These are phyloP conservation scores for Craseonycteris thonglongyai DNA, from an alignment of 2,113 vertebrate species.

Conservation along the genomic window DNA sequence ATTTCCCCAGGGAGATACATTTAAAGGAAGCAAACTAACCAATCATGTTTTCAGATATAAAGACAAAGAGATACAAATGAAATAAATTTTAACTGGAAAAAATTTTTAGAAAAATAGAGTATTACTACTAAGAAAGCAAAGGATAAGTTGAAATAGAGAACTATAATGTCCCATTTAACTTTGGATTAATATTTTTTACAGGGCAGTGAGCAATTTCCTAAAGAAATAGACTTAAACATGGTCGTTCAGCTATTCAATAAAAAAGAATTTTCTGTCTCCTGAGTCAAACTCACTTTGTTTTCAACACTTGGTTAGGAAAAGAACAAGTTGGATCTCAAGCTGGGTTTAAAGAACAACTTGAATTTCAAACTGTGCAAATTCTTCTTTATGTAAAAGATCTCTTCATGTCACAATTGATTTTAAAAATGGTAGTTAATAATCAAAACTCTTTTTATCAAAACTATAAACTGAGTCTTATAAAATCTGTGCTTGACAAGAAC, in stretches of 20 bases:
- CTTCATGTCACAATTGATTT: not conserved
- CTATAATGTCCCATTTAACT: not conserved
- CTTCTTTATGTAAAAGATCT: not conserved
- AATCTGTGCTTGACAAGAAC: slow-evolving; percentile 31
- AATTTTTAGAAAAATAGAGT: not conserved
- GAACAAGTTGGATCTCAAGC: not conserved
- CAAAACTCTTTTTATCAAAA: not conserved
- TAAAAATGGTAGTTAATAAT: slow-evolving; percentile 31
- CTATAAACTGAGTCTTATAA: not conserved
- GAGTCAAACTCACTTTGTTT: not conserved
- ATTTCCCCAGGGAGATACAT: not conserved
- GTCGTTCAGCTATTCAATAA: not conserved
- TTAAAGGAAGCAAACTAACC: not conserved
- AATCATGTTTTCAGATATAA: not conserved
- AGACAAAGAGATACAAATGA: not conserved
- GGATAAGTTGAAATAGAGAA: not conserved
- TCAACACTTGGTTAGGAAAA: not conserved
- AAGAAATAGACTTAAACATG: not conserved
- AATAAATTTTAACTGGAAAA: not conserved
- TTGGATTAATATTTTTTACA: not conserved
- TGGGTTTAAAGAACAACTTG: not conserved
- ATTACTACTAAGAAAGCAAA: not conserved
- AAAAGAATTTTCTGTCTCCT: not conserved
- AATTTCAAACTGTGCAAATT: not conserved
- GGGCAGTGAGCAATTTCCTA: not conserved